Evolutionary conservation across 2,888 invertebrate species (phyloP).

Genomic region (Autographa pulchrina): DNA sequence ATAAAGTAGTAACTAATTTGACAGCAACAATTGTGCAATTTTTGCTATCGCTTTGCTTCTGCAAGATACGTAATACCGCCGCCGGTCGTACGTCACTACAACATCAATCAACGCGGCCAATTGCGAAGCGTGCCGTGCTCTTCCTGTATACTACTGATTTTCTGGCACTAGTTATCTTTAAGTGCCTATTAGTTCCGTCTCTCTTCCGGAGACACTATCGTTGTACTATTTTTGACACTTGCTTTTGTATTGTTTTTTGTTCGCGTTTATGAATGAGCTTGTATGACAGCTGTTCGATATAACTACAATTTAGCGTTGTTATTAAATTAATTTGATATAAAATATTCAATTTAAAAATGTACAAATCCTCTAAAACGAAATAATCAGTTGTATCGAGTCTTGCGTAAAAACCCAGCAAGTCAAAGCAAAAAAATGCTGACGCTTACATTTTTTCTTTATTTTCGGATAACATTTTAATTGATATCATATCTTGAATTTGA

Average conservation of each 20-base stretch:
- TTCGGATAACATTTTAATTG: neutral
- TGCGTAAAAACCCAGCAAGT: neutral
- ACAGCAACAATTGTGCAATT: too few relatives aligned
- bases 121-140: slow-evolving; percentile 58
- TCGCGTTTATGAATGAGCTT: slow-evolving; percentile 32
- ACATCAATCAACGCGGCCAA: slow-evolving; percentile 60
- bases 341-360: neutral
- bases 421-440: neutral
- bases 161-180: slow-evolving; percentile 27
- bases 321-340: neutral
- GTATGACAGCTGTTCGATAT: neutral
- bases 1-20: too few relatives aligned
- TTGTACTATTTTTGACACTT: slow-evolving; percentile 25
- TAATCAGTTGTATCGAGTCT: neutral
- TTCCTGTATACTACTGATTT: slow-evolving; percentile 55
- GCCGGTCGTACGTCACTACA: slow-evolving; percentile 51
- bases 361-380: neutral
- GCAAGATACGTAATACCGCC: slow-evolving; percentile 13
- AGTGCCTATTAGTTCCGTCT: slow-evolving; percentile 19
- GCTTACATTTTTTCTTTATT: neutral
- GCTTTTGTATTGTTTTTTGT: neutral
- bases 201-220: slow-evolving; percentile 31
- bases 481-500: neutral
- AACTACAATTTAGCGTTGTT: neutral
- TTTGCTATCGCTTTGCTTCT: too few relatives aligned